Evolutionary conservation across 2,888 invertebrate genomes (phyloP).

Genomic region (Acanthosepion pharaonis): DNA sequence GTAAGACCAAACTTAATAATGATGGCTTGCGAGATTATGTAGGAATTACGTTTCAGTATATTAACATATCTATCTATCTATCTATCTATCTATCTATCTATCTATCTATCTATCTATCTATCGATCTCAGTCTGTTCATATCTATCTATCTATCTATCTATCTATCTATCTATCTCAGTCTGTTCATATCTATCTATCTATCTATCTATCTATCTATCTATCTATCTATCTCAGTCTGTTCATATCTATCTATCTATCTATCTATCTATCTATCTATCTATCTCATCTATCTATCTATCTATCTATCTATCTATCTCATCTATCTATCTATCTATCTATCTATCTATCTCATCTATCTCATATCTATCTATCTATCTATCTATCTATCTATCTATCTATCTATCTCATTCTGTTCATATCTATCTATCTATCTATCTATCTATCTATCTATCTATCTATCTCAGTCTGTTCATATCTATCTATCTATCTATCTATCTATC

Average conservation of each 20-base stretch:
- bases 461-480: no score
- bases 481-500: not conserved
- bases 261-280: not conserved
- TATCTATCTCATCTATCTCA: no score
- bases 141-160: not conserved
- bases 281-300: slow-evolving; percentile 33
- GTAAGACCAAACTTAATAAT: no score
- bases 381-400: slow-evolving; percentile 33
- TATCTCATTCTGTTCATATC: not conserved
- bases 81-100: no score
- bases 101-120: not conserved
- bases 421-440: not conserved
- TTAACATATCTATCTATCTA: not conserved
- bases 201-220: slow-evolving; percentile 33
- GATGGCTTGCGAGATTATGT: no score
- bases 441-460: slow-evolving; percentile 24
- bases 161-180: not conserved
- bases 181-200: not conserved
- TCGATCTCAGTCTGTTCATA: no score
- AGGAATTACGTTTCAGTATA: no score
- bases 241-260: no score
- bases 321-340: slow-evolving; percentile 24
- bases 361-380: not conserved
- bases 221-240: not conserved
- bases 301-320: not conserved